These are phyloP conservation scores for Oreohelix idahoensis DNA, from an alignment of 1,140 invertebrate species.

Conservation along the genomic window DNA sequence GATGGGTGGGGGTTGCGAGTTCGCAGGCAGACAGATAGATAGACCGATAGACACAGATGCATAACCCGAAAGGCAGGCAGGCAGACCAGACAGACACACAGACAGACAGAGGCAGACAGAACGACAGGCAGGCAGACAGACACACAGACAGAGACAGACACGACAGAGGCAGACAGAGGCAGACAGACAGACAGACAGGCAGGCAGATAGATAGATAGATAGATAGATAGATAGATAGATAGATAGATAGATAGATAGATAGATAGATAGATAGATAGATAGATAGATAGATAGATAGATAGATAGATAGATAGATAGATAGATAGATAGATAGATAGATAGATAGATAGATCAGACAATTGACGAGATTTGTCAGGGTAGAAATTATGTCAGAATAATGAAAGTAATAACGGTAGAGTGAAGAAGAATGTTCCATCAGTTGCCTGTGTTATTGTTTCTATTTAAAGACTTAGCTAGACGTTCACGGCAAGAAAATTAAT, in stretches of 20 bases:
- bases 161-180: neutral
- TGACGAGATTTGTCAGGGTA: too few relatives aligned
- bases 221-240: neutral
- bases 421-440: too few relatives aligned
- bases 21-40: neutral
- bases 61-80: too few relatives aligned
- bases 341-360: too few relatives aligned
- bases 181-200: neutral
- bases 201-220: neutral
- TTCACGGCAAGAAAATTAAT: too few relatives aligned
- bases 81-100: neutral
- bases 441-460: too few relatives aligned
- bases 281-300: neutral
- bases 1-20: too few relatives aligned
- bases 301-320: neutral
- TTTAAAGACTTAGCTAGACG: too few relatives aligned
- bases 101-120: neutral
- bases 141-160: neutral
- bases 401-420: too few relatives aligned
- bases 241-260: neutral
- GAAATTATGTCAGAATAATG: too few relatives aligned
- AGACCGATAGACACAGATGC: neutral
- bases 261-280: neutral
- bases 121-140: neutral
- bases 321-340: neutral